A percentile compares a stretch with the other conserved stretches of the same genome.
These are phyloP conservation scores for Phaetusa simplex DNA, from an alignment of 2,113 vertebrate species.

Conservation along the genomic window DNA sequence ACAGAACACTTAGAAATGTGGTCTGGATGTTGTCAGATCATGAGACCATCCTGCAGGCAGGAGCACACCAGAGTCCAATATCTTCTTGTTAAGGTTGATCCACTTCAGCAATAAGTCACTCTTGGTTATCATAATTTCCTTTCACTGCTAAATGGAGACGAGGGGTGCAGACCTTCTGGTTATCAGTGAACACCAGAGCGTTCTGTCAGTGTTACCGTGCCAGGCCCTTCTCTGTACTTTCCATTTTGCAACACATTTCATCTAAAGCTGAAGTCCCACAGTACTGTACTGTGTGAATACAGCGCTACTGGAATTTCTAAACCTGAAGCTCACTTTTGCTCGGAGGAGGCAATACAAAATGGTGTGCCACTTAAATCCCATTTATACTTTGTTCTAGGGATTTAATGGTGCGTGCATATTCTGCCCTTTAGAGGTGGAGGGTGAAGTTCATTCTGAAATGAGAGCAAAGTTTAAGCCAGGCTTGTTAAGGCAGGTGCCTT, in stretches of 20 bases:
- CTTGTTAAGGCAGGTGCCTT: not conserved
- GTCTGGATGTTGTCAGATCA: not conserved
- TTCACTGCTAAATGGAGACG: not conserved
- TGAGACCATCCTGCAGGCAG: not conserved
- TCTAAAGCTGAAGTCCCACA: not conserved
- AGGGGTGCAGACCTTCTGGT: not conserved
- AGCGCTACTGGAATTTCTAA: not conserved
- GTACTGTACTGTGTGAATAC: not conserved
- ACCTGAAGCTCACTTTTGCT: not conserved
- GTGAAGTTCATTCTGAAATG: not conserved
- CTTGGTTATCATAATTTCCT: not conserved
- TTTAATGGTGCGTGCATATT: not conserved
- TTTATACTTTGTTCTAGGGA: not conserved
- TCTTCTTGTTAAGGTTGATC: not conserved
- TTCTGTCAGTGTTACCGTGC: not conserved
- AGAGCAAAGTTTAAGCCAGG: not conserved
- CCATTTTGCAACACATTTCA: not conserved
- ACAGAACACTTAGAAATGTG: not conserved
- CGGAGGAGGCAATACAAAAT: not conserved
- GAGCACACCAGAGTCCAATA: not conserved
- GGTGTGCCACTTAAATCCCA: not conserved
- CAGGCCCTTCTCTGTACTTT: not conserved
- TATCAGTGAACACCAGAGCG: not conserved
- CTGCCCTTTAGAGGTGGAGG: not conserved
- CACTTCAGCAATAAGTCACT: not conserved